Percentiles rank a stretch among this genome's conserved stretches.
Evolutionary conservation across 2,888 invertebrate species (phyloP).

Genomic region (Bombyx huttoni): DNA sequence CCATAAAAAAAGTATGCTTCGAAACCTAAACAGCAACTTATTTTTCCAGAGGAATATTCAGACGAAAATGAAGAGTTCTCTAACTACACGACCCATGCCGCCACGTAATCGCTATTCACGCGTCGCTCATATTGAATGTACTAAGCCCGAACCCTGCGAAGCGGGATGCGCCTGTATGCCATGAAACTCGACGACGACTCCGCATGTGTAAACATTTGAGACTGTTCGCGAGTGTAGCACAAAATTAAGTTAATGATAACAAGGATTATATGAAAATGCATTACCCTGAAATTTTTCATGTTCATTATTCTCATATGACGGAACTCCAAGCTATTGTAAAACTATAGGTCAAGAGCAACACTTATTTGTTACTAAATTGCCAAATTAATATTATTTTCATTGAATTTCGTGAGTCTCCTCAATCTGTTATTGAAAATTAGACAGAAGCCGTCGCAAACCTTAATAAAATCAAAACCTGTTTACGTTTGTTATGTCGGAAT

Average conservation of each 20-base stretch:
- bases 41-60: neutral
- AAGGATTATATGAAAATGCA: neutral
- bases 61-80: conserved; percentile 3
- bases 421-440: too few species aligned
- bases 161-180: neutral
- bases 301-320: too few species aligned
- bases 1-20: too few species aligned
- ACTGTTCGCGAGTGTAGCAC: neutral
- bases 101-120: neutral
- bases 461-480: too few species aligned
- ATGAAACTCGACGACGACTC: neutral
- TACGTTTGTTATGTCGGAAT: too few species aligned
- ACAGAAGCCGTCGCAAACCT: too few species aligned
- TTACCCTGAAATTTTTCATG: neutral
- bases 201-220: neutral
- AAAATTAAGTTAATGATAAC: neutral
- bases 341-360: too few species aligned
- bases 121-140: neutral
- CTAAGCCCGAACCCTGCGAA: neutral
- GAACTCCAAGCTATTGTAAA: too few species aligned
- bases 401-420: too few species aligned
- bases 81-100: neutral
- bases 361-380: too few species aligned
- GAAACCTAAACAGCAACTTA: neutral
- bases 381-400: too few species aligned